These are phyloP conservation scores for Clarias pachynema DNA, from an alignment of 2,797 vertebrate species.

Conservation along the genomic window DNA sequence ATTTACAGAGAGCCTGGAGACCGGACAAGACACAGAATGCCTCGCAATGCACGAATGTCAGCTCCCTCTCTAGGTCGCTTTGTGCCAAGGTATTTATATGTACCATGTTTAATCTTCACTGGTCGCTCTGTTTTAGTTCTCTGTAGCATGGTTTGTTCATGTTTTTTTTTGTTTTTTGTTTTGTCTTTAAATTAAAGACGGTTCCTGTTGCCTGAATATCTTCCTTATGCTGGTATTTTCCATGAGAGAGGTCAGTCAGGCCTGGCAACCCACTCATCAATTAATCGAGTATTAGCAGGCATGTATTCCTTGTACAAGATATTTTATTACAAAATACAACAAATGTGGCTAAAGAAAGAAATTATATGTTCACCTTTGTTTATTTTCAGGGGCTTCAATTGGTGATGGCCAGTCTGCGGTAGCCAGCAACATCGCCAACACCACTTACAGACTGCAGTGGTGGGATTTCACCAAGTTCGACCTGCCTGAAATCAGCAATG, in stretches of 20 bases:
- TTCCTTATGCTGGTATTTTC: constrained; percentile 98
- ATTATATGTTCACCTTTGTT: neutral
- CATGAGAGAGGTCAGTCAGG: constrained; percentile 96
- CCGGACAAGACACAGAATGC: constrained; percentile 89
- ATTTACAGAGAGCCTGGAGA: constrained; percentile 88
- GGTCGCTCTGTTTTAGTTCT: neutral
- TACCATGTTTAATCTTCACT: neutral
- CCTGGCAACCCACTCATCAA: constrained; percentile 95
- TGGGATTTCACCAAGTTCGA: constrained; percentile 99
- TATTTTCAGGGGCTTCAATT: constrained; percentile 88
- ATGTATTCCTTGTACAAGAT: constrained; percentile 38
- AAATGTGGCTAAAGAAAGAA: neutral
- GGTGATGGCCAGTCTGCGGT: constrained; percentile 98
- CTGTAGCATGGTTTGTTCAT: constrained; percentile 2
- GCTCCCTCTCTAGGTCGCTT: constrained; percentile 95
- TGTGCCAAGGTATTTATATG: constrained; percentile 80
- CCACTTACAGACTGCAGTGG: constrained; percentile 97
- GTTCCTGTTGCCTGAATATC: constrained; percentile 95
- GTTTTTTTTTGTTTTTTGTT: constrained; percentile 32
- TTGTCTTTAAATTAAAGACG: constrained; percentile 72
- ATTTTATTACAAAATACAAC: neutral
- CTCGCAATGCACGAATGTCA: constrained; percentile 95
- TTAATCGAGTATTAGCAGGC: constrained; percentile 97
- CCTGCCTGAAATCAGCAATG: constrained; percentile 98
- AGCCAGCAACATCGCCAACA: constrained; percentile 98